Conservation (phyloP, 2,113 vertebrate species). For the Thunnus maccoyii region DNA sequence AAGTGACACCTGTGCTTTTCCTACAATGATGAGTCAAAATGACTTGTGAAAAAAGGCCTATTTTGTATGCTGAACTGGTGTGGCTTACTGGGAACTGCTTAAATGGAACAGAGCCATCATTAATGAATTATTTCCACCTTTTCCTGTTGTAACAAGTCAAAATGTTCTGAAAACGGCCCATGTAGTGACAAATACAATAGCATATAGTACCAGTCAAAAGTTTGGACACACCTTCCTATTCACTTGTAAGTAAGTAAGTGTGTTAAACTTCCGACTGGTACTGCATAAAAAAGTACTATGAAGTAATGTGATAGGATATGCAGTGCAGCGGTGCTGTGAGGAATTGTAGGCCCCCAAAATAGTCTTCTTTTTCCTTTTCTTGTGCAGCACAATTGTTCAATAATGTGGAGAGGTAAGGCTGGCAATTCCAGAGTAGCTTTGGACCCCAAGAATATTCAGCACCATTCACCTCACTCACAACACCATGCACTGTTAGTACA, state of each 20-base stretch:
- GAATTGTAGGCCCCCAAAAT: conserved; percentile 6
- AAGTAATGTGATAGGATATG: conserved; percentile 8
- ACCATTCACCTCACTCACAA: conserved; percentile 48
- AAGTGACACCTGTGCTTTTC: neutral
- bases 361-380: neutral
- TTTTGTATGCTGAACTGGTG: neutral
- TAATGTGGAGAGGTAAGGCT: conserved; percentile 1
- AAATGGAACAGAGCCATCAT: neutral
- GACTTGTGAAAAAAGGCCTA: neutral
- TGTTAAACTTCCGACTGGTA: neutral
- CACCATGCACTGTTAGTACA: conserved; percentile 16
- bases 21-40: no score
- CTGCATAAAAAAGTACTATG: neutral
- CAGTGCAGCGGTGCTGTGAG: neutral
- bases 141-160: neutral
- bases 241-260: no score
- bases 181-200: neutral
- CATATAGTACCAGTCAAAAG: no score
- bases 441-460: conserved; percentile 45
- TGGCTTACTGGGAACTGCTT: neutral
- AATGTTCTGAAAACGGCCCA: neutral
- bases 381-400: conserved; percentile 4
- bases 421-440: conserved; percentile 19
- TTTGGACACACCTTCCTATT: no score
- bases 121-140: neutral